phyloP scores from a whole-genome alignment of 2,113 vertebrate genomes.

The Eurystomus gularis region DNA sequence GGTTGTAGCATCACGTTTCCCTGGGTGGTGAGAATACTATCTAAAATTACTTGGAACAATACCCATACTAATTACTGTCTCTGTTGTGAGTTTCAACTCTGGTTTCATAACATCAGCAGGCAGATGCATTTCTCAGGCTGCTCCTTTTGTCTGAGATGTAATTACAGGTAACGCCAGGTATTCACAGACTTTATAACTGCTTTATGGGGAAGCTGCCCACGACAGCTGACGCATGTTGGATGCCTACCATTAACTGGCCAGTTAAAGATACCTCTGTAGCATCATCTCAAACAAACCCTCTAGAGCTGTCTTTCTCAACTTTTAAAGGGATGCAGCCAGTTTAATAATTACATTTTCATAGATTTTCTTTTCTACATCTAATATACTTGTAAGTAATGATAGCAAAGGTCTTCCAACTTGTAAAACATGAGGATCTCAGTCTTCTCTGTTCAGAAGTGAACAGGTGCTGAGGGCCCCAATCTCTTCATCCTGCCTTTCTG shows the following conservation, averaged over 20 bases:
- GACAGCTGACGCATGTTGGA: not conserved
- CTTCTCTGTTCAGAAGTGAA: not conserved
- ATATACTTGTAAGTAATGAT: not conserved
- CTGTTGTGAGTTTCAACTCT: not conserved
- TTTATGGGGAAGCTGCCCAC: slow-evolving; percentile 37
- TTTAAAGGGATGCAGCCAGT: not conserved
- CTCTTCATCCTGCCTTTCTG: not conserved
- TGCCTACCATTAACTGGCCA: not conserved
- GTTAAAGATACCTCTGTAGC: not conserved
- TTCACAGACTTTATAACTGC: not conserved
- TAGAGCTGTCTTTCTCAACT: not conserved
- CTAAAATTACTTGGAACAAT: not conserved
- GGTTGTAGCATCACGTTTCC: not conserved
- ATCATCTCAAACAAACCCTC: not conserved
- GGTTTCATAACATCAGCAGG: not conserved
- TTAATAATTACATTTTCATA: not conserved
- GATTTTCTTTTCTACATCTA: not conserved
- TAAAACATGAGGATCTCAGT: not conserved
- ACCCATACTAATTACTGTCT: slow-evolving; percentile 34
- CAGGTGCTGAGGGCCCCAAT: not conserved
- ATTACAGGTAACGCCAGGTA: slow-evolving; percentile 10
- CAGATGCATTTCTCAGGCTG: not conserved
- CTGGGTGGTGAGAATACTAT: not conserved
- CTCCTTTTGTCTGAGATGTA: slow-evolving; percentile 29
- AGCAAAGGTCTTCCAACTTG: not conserved